Evolutionary conservation across 2,888 invertebrate genomes (phyloP).

Genomic region (Drosophila putrida): DNA sequence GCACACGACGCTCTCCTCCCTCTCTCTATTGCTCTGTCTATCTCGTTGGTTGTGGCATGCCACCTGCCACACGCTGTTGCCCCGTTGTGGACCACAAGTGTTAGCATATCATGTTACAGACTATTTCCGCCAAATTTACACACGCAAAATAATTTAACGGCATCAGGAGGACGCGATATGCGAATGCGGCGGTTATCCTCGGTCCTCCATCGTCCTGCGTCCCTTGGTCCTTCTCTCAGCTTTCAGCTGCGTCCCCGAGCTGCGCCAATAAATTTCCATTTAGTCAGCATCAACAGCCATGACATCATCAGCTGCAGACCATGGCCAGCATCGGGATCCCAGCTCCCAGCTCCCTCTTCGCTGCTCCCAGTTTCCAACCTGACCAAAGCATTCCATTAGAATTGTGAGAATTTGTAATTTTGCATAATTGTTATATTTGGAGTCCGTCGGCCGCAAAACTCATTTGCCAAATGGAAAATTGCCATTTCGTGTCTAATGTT

Average conservation of each 20-base stretch:
- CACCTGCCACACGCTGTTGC: constrained; percentile 16
- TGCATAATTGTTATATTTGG: constrained; percentile 83
- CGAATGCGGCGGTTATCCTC: constrained; percentile 20
- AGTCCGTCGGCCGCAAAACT: constrained; percentile 82
- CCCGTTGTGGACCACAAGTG: constrained; percentile 65
- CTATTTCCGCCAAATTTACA: constrained; percentile 82
- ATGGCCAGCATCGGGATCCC: constrained; percentile 12
- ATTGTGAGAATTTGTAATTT: constrained; percentile 83
- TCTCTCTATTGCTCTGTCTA: too few species aligned
- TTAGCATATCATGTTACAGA: constrained; percentile 81
- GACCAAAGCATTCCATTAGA: constrained; percentile 78
- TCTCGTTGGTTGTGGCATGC: background rate
- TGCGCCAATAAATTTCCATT: constrained; percentile 81
- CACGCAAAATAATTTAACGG: constrained; percentile 81
- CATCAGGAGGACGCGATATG: constrained; percentile 27
- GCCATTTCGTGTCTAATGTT: constrained; percentile 83
- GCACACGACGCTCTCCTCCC: constrained; percentile 39
- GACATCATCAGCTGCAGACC: constrained; percentile 33
- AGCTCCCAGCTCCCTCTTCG: background rate
- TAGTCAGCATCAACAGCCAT: constrained; percentile 45
- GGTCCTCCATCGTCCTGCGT: background rate
- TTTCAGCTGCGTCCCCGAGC: constrained; percentile 60
- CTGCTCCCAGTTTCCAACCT: constrained; percentile 4
- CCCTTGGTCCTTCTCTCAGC: constrained; percentile 5
- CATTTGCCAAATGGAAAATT: constrained; percentile 84